Conservation (phyloP, 2,113 vertebrate species). For the Pavo muticus region DNA sequence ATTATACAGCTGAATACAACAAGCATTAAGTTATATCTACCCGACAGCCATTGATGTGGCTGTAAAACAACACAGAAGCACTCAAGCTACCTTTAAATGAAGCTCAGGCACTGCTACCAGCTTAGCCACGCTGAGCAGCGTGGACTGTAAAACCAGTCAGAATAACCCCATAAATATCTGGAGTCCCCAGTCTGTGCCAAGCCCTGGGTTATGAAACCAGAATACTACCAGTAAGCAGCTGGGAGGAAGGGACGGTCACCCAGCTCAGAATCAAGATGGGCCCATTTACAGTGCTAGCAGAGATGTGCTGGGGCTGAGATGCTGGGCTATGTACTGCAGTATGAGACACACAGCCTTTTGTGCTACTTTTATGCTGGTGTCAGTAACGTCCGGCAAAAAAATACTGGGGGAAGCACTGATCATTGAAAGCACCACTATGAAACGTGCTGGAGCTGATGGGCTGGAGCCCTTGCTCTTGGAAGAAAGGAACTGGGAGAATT, state of each 20-base stretch:
- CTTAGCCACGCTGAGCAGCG: not conserved
- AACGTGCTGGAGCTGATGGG: not conserved
- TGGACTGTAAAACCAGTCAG: not conserved
- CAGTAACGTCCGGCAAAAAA: not conserved
- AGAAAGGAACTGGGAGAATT: not conserved
- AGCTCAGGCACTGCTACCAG: not conserved
- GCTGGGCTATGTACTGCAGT: not conserved
- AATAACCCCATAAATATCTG: not conserved
- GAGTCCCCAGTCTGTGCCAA: not conserved
- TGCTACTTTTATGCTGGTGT: not conserved
- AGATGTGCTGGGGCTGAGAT: not conserved
- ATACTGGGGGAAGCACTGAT: not conserved
- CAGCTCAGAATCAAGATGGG: not conserved
- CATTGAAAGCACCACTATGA: not conserved
- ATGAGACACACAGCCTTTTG: not conserved
- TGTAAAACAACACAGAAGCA: not conserved
- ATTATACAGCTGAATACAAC: not conserved
- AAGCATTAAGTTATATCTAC: not conserved
- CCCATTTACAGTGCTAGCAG: not conserved
- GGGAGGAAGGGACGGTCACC: not conserved
- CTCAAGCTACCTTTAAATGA: not conserved
- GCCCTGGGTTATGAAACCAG: not conserved
- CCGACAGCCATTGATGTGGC: not conserved
- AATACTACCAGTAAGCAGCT: not conserved
- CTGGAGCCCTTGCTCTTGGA: not conserved